Evolutionary conservation across 2,888 invertebrate species (phyloP), one percentile per base, ranked within the genome.

Genomic region (Stenodera caucasica): DNA sequence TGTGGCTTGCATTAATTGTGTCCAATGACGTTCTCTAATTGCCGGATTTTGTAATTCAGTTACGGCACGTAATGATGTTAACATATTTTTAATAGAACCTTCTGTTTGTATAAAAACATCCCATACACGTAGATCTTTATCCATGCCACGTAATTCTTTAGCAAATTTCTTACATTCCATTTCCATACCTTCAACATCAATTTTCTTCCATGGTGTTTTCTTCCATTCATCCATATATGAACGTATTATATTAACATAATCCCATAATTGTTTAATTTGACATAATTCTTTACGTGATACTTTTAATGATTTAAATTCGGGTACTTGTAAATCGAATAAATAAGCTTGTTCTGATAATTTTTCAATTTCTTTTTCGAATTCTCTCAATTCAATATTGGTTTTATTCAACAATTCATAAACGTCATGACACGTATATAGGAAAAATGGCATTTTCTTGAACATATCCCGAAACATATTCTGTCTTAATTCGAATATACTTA

Each of bases 11-110:
- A 97, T 96, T 18, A 98, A 82, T 77, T 97, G 94, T 57, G 89
- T 84, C 97, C 97, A 98, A 81, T 98, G 97, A 51, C 97, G 86
- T 63, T 95, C 94, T 65, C 93, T 86, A 69, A 98, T 96, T 0
- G 96, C 92, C 0, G 96, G 94, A 81, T 97, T 97, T 80, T 97
- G 96, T 8, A 97, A 82, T 76, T 97, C 96, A 3, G 94, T 92
- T 1, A 98, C 92, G 0, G 96, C 96, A 77, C 94, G 84, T 66
- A 97, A 80, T 0, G 97, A 96, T 0, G 96, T 95, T 84, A 97
- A 87, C 84, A 97, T 89, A 80, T 97, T 97, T 82, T 92, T 94
- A 26, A 97, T 89, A 4, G 88, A 88, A 5, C 84, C 86, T 79
- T 97, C 96, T 65, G 92, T 84, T 23, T 87, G 85, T n/a, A 83